These are phyloP conservation scores for Tromatobia lineatoria DNA, from an alignment of 2,888 invertebrate species.

Conservation along the genomic window DNA sequence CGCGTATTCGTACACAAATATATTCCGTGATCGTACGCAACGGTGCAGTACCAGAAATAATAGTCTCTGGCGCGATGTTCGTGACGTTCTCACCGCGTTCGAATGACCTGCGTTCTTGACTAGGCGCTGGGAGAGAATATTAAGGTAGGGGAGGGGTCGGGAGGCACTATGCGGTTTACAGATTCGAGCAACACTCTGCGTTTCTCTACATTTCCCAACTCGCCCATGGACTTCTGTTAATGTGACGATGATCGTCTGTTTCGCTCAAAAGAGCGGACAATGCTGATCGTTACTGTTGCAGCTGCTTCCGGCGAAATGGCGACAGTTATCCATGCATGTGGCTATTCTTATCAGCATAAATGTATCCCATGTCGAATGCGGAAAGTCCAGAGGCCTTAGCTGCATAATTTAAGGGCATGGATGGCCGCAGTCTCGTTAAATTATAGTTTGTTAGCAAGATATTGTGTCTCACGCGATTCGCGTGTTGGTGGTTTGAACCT, in stretches of 20 bases:
- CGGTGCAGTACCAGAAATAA: conserved; percentile 55
- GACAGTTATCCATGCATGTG: conserved; percentile 13
- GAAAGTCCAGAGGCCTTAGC: background rate
- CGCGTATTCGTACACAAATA: conserved; percentile 48
- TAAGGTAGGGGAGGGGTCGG: background rate
- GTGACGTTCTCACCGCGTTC: conserved; percentile 30
- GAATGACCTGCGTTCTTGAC: conserved; percentile 21
- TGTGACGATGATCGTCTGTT: conserved; percentile 3
- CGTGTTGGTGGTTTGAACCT: no score
- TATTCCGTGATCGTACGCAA: conserved; percentile 33
- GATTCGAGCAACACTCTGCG: conserved; percentile 33
- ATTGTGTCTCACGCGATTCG: no score
- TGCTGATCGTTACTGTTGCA: conserved; percentile 10
- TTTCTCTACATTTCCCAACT: conserved; percentile 39
- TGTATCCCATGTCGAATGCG: background rate
- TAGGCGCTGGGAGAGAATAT: background rate
- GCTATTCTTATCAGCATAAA: background rate
- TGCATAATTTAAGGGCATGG: background rate
- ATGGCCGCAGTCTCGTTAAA: no score
- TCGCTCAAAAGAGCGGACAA: background rate
- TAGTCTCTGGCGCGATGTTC: conserved; percentile 39
- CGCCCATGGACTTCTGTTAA: conserved; percentile 20
- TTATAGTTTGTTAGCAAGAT: no score
- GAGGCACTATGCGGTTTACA: conserved; percentile 27
- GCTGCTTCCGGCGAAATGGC: conserved; percentile 42